Conservation (phyloP, 1,140 invertebrate genomes). For the Gonatopus flavifemur region DNA sequence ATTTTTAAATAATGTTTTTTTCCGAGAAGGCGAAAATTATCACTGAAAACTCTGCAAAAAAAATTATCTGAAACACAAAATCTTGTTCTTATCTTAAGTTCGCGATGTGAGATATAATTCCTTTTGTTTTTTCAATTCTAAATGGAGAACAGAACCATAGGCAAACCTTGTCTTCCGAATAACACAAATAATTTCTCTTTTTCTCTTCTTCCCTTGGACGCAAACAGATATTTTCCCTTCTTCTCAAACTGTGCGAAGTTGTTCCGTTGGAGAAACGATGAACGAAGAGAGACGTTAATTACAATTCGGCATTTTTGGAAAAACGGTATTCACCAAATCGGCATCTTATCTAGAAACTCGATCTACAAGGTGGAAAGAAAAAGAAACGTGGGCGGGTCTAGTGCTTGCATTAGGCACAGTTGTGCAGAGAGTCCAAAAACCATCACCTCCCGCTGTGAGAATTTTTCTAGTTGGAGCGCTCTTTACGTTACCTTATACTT, state of each 20-base stretch:
- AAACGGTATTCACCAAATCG: conserved; percentile 19
- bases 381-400: conserved; percentile 20
- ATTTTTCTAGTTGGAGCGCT: neutral
- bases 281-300: conserved; percentile 30
- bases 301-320: conserved; percentile 17
- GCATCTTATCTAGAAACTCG: conserved; percentile 21
- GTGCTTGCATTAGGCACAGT: conserved; percentile 19
- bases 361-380: conserved; percentile 20
- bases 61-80: no score
- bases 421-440: neutral
- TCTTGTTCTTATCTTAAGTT: no score
- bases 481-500: no score
- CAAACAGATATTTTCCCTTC: no score
- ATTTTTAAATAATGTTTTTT: no score
- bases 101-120: no score
- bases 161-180: no score
- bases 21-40: no score
- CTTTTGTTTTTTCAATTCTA: no score
- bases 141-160: no score
- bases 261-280: conserved; percentile 16
- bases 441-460: conserved; percentile 21
- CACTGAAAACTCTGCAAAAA: no score
- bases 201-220: no score
- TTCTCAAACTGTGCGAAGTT: conserved; percentile 1
- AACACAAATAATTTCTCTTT: conserved; percentile 4